A percentile compares a stretch with the other conserved stretches of the same genome.
Evolutionary conservation across 1,140 invertebrate genomes (phyloP).

Genomic region (Heliconius hewitsoni): DNA sequence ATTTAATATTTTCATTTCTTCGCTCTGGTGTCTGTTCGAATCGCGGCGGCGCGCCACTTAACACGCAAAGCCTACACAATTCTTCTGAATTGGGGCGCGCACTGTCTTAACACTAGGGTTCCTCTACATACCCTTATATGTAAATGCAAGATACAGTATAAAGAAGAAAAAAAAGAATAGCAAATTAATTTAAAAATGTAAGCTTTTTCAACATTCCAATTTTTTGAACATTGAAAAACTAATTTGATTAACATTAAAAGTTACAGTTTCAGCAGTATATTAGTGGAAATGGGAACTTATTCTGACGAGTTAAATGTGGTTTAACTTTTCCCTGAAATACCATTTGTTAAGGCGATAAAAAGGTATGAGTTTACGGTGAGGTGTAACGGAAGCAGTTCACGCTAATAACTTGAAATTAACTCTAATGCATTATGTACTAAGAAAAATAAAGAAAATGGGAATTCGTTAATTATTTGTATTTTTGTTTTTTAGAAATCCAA

Average conservation of each 20-base stretch:
- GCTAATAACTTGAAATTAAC: constrained; percentile 2
- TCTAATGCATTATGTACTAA: not conserved
- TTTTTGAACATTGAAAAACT: not conserved
- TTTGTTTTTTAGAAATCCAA: too few relatives aligned
- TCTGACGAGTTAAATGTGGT: not conserved
- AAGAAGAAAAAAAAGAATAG: too few relatives aligned
- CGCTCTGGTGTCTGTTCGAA: too few relatives aligned
- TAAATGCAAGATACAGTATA: too few relatives aligned
- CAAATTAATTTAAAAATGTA: not conserved
- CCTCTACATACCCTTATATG: too few relatives aligned
- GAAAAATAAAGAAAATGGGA: too few relatives aligned
- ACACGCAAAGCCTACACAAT: too few relatives aligned
- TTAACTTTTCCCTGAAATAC: constrained; percentile 3
- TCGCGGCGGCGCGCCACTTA: too few relatives aligned
- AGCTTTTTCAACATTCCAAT: not conserved
- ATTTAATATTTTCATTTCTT: too few relatives aligned
- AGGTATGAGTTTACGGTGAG: constrained; percentile 16
- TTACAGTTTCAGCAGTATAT: not conserved
- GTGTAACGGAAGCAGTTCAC: constrained; percentile 15
- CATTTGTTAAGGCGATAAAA: constrained; percentile 15
- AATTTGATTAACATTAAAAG: constrained; percentile 1
- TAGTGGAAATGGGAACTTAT: not conserved
- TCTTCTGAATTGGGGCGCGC: too few relatives aligned
- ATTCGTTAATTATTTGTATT: too few relatives aligned
- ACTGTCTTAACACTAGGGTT: too few relatives aligned